Base-by-base conservation (phyloP, 2,113 vertebrate species). In the Uria aalge region DNA sequence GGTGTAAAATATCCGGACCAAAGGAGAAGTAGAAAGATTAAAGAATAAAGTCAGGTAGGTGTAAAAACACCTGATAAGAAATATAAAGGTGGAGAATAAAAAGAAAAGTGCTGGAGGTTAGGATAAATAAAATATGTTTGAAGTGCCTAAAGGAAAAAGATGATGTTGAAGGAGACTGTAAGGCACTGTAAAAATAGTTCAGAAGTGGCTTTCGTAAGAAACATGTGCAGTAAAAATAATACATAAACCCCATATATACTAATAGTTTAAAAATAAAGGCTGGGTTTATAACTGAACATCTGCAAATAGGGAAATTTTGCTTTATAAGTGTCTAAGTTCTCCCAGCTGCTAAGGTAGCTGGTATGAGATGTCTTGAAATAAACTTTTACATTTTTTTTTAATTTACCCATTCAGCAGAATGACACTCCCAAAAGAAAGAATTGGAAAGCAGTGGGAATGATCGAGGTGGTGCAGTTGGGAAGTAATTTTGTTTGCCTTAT, bases 111-210 rank as follows among this genome's bases (percentile, higher is more conserved):
- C 18, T 3, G 2, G 40, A 93, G 41, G 40, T 85, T 90, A 83
- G 48, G 67, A 80, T 90, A 96, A 95, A 94, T 91, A 95, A 95
- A 94, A 75, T 56, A 81, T 18, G 10, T 57, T 68, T 88, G 55
- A 92, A 86, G 59, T 66, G 55, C 20, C 36, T 83, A 50, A 96
- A 92, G 32, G 38, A 82, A 36, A 5, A 82, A 55, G 59, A 47
- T 55, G 9, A 32, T 79, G 23, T 50, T 93, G 81, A 93, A 93
- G 38, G 50, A 21, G 12, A 75, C 40, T 38, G 32, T 67, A 55
- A 90, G 22, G 40, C 27, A 60, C 10, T 5, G 2, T 38, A 80
- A 78, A 90, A 95, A 68, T 43, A 3, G 4, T 50, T 92, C 23
- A 63, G 18, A 83, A 92, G 8, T 85, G 38, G 7, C 30, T 94